Evolutionary conservation across 2,113 vertebrate genomes (phyloP), one percentile per base, ranked within the genome.

Genomic region (Ancistrus triradiatus): DNA sequence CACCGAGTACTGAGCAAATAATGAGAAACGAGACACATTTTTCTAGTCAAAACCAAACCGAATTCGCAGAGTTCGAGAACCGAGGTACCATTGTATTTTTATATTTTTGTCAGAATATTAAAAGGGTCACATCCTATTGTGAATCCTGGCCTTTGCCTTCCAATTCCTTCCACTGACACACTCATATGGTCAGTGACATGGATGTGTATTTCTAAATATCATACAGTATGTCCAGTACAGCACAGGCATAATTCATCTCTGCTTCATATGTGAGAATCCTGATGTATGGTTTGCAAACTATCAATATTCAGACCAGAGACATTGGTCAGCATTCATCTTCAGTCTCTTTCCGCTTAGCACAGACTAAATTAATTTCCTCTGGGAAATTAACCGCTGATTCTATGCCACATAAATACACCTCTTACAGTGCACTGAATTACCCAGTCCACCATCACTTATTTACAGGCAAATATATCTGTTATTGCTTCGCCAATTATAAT

Each of bases 361-460:
- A 50, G 64, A 50, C 44, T 58, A 78, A 80, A 84, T 83, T 76
- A 62, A 84, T 86, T 80, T 84, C 85, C 81, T 79, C 11, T 15
- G 79, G 83, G 81, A 84, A 85, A 84, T 81, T 77, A 78, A 74
- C 71, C 44, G 59, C 76, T 78, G 69, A 83, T 82, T 70, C 33
- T 8, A 60, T 40, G 59, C 65, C 61, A 60, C 75, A 72, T 78
- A 81, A 76, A 82, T 85, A 71, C 43, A 47, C 73, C 44, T 52
- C 40, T 42, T 75, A 71, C 56, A 70, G 55, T 72, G 70, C 81
- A 83, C 74, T 80, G 68, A 83, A 85, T 85, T 78, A 80, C 68
- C 59, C 17, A 31, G 52, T 21, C 53, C 43, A 51, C 67, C 70
- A 55, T 77, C 68, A 69, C 74, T 57, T 80, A 69, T 82, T 85